A percentile compares a stretch with the other conserved stretches of the same genome.
Conservation (phyloP, 1,140 invertebrate species). For the Camponotus vicinus region DNA sequence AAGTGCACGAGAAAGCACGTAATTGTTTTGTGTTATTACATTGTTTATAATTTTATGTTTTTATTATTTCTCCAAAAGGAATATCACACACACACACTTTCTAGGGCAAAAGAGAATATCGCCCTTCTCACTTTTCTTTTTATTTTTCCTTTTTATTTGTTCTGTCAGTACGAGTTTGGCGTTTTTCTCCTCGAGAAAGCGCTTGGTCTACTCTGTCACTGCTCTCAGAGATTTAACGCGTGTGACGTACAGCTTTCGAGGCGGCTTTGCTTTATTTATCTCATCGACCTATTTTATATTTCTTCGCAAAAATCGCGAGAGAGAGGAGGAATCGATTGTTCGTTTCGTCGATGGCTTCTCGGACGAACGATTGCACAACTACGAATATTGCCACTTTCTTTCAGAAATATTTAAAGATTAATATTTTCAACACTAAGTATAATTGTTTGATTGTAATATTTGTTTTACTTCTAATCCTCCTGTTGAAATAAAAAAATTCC, state of each 20-base stretch:
- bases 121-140: conserved; percentile 1
- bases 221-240: conserved; percentile 60
- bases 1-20: neutral
- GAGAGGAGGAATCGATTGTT: conserved; percentile 18
- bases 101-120: conserved; percentile 20
- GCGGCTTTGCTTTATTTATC: neutral
- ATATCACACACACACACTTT: neutral
- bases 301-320: neutral
- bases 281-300: conserved; percentile 1
- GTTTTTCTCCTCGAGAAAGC: conserved; percentile 41
- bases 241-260: conserved; percentile 41
- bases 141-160: conserved; percentile 4
- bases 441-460: neutral
- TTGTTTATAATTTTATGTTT: neutral
- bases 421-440: conserved; percentile 17
- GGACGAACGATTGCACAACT: neutral
- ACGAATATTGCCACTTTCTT: neutral
- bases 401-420: neutral
- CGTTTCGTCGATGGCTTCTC: neutral
- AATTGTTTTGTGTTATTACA: neutral
- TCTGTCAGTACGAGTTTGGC: neutral
- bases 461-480: neutral
- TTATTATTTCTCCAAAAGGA: neutral
- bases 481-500: neutral
- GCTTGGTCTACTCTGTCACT: conserved; percentile 42